A percentile compares a stretch with the other conserved stretches of the same genome.
These are phyloP conservation scores for Ephydatia muelleri DNA, from an alignment of 37 sponge, comb jelly and placozoan genomes.

Conservation along the genomic window DNA sequence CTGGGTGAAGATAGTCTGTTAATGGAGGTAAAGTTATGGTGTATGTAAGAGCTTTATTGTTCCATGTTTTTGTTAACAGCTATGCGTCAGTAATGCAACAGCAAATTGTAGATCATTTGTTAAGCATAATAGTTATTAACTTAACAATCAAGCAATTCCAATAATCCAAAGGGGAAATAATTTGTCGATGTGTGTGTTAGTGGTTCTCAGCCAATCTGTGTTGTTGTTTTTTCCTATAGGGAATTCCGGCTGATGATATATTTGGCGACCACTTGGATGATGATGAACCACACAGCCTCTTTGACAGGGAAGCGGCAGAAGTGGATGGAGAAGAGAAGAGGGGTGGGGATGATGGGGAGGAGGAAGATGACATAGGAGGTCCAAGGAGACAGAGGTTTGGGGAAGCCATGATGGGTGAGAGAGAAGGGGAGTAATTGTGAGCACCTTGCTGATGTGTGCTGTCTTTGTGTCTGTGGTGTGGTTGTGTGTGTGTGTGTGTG, in stretches of 20 bases:
- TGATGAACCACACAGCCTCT: slow-evolving; percentile 7
- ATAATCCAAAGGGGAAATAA: no score
- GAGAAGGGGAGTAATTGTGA: not conserved
- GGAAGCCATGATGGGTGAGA: not conserved
- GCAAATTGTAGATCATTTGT: no score
- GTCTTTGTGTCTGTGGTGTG: slow-evolving; percentile 22
- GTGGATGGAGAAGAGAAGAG: not conserved
- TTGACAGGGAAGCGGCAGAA: not conserved
- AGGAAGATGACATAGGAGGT: slow-evolving; percentile 7
- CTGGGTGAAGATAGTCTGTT: slow-evolving; percentile 20
- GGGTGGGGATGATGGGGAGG: slow-evolving; percentile 7
- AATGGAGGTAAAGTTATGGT: slow-evolving; percentile 27
- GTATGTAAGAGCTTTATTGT: not conserved
- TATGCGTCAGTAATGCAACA: no score
- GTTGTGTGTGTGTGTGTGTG: not conserved
- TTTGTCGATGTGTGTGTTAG: no score
- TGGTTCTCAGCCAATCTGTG: not conserved
- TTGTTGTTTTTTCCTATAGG: not conserved
- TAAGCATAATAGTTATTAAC: no score
- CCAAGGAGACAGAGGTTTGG: slow-evolving; percentile 1
- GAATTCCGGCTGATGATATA: slow-evolving; percentile 10
- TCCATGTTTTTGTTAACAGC: not conserved
- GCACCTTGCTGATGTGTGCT: slow-evolving; percentile 28
- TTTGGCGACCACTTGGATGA: slow-evolving; percentile 21
- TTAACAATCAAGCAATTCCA: no score